Percentiles rank a stretch among this genome's conserved stretches.
Evolutionary conservation across 2,888 invertebrate species (phyloP).

Genomic region (Lasioglossum figueresi): DNA sequence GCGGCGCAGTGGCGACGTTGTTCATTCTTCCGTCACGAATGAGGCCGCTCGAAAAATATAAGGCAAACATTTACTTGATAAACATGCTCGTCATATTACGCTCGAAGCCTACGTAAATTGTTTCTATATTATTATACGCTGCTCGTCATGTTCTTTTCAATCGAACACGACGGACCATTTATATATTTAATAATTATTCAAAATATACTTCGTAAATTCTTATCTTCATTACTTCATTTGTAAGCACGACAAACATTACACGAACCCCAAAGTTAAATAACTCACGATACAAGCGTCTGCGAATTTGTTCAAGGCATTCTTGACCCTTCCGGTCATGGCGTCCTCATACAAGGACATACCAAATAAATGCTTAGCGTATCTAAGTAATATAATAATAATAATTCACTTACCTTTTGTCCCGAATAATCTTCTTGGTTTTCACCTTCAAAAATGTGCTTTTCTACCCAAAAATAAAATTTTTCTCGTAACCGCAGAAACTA

Average conservation of each 20-base stretch:
- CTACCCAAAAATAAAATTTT: no score
- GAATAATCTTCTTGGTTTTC: no score
- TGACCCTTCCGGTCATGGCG: no score
- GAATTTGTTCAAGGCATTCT: no score
- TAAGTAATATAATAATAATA: no score
- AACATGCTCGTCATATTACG: not conserved
- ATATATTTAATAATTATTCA: not conserved
- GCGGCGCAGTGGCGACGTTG: not conserved
- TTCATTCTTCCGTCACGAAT: not conserved
- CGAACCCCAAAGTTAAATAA: not conserved
- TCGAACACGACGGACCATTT: not conserved
- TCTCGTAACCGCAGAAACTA: no score
- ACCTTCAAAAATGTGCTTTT: no score
- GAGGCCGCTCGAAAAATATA: not conserved
- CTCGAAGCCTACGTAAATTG: not conserved
- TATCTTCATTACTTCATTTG: not conserved
- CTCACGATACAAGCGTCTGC: not conserved
- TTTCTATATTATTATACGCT: not conserved
- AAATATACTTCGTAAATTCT: not conserved
- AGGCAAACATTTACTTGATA: not conserved
- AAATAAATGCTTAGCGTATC: no score
- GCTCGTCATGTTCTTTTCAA: not conserved
- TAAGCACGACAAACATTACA: not conserved
- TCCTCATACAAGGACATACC: no score
- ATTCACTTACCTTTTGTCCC: no score